These are phyloP conservation scores for Toxotes jaculatrix DNA, from an alignment of 2,113 vertebrate genomes.

Conservation along the genomic window DNA sequence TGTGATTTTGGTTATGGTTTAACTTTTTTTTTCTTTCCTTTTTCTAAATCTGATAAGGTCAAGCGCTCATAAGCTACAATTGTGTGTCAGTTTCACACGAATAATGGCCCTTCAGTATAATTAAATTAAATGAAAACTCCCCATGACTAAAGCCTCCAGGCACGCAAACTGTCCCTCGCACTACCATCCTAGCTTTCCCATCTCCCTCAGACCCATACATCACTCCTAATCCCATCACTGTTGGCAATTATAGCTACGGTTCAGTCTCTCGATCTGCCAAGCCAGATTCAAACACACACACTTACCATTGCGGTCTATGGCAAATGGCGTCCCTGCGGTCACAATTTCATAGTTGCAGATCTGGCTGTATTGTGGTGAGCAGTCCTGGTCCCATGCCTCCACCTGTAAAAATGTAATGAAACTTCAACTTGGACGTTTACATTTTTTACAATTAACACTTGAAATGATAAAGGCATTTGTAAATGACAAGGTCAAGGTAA, in stretches of 20 bases:
- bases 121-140: slow-evolving; percentile 1
- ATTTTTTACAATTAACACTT: too few relatives aligned
- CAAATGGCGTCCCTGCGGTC: slow-evolving; percentile 92
- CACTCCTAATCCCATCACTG: slow-evolving; percentile 15
- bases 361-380: slow-evolving; percentile 97
- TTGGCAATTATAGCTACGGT: background rate
- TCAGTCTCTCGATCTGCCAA: background rate
- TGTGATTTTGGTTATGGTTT: background rate
- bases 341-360: slow-evolving; percentile 98
- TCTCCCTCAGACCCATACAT: slow-evolving; percentile 7
- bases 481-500: background rate
- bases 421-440: too few relatives aligned
- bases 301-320: slow-evolving; percentile 97
- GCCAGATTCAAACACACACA: slow-evolving; percentile 25
- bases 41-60: background rate
- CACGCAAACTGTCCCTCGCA: background rate
- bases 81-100: background rate
- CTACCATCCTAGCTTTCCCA: background rate
- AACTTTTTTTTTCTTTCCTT: background rate
- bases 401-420: slow-evolving; percentile 77
- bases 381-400: slow-evolving; percentile 95
- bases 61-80: background rate
- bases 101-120: background rate
- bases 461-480: background rate
- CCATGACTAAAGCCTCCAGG: background rate